Evolutionary conservation across 2,113 vertebrate species (phyloP).

Genomic region (Dipodomys merriami): DNA sequence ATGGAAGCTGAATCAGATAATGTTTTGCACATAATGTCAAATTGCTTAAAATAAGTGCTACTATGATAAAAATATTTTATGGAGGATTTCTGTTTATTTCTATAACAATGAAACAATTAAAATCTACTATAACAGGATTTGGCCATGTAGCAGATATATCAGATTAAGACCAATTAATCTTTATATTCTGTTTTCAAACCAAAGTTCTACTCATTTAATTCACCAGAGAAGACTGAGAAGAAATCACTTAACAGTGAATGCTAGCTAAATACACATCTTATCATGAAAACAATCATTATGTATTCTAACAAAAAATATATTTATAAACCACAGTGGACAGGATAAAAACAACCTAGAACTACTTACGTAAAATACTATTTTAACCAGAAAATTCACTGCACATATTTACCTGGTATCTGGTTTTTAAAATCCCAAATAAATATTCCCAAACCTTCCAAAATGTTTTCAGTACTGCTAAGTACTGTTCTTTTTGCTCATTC

Average conservation of each 20-base stretch:
- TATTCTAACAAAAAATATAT: conserved; percentile 56
- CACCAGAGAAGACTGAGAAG: conserved; percentile 35
- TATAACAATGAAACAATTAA: conserved; percentile 39
- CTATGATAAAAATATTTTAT: conserved; percentile 48
- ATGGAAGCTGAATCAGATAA: conserved; percentile 46
- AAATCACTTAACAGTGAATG: conserved; percentile 46
- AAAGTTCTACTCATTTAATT: conserved; percentile 58
- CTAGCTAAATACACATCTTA: conserved; percentile 30
- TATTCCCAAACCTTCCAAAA: conserved; percentile 43
- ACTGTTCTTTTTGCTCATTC: conserved; percentile 45
- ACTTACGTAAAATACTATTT: neutral
- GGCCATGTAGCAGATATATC: conserved; percentile 18
- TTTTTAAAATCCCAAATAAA: conserved; percentile 61
- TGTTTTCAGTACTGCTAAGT: conserved; percentile 32
- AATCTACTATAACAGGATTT: conserved; percentile 34
- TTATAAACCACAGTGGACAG: conserved; percentile 30
- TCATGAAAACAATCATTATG: conserved; percentile 53
- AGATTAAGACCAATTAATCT: conserved; percentile 44
- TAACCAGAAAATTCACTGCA: conserved; percentile 32
- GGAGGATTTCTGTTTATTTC: conserved; percentile 57
- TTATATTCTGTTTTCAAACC: conserved; percentile 58
- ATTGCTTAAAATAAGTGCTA: conserved; percentile 57
- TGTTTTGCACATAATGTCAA: conserved; percentile 25
- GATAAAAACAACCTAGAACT: conserved; percentile 37
- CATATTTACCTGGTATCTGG: conserved; percentile 27